These are phyloP conservation scores for Myotis pilosus DNA, from an alignment of 2,797 vertebrate species.

Conservation along the genomic window DNA sequence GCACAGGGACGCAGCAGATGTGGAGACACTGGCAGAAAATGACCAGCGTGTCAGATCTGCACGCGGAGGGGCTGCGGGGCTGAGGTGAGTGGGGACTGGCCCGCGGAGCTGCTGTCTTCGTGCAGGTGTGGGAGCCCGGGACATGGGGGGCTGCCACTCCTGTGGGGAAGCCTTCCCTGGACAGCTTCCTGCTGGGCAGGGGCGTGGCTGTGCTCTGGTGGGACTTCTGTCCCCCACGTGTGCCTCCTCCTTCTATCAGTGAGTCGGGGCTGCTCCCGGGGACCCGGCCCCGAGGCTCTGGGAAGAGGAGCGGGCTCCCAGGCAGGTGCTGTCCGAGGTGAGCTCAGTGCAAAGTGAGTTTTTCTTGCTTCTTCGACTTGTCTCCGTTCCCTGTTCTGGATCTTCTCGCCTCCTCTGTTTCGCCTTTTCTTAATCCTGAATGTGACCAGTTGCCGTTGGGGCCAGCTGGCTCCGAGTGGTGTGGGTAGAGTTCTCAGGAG, in stretches of 20 bases:
- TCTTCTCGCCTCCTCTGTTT: background rate
- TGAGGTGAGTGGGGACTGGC: constrained; percentile 65
- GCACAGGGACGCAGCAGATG: constrained; percentile 78
- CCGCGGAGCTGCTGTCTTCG: background rate
- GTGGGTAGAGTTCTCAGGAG: background rate
- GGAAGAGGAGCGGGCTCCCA: background rate
- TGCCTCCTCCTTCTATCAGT: background rate
- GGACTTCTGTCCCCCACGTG: background rate
- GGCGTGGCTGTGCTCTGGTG: background rate
- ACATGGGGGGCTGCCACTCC: background rate
- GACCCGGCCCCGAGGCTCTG: background rate
- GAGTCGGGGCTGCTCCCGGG: background rate
- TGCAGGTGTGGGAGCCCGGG: background rate
- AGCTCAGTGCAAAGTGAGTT: background rate
- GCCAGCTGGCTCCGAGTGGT: background rate
- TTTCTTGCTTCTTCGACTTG: background rate
- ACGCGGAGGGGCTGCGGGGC: background rate
- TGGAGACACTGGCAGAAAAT: constrained; percentile 75
- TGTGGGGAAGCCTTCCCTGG: background rate
- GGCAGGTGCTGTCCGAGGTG: background rate
- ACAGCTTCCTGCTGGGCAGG: background rate
- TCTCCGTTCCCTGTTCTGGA: background rate
- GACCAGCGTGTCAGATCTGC: constrained; percentile 60
- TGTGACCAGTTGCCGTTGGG: background rate
- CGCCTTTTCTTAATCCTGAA: background rate